These are phyloP conservation scores for Pseudonaja textilis DNA, from an alignment of 2,113 vertebrate genomes.

Conservation along the genomic window DNA sequence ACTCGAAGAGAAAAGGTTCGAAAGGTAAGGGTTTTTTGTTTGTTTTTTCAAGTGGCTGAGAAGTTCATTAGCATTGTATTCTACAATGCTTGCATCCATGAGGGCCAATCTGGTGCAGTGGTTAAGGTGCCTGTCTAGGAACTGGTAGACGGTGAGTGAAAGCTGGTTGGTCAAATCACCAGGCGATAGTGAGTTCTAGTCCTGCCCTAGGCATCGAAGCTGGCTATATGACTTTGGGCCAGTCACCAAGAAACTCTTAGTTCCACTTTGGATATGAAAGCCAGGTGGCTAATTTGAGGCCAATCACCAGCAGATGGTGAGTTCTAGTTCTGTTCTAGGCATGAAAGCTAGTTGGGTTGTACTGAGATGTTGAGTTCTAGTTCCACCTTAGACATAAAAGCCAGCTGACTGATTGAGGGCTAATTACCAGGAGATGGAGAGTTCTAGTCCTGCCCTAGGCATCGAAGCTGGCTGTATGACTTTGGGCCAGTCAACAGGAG, in stretches of 20 bases:
- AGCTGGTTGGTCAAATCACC: background rate
- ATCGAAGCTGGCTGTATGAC: no score
- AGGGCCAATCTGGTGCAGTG: background rate
- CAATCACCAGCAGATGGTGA: background rate
- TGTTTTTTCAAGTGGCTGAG: background rate
- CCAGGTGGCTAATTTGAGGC: background rate
- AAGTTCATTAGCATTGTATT: background rate
- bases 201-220: background rate
- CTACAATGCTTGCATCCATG: background rate
- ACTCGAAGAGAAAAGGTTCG: slow-evolving; percentile 61
- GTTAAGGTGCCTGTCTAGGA: background rate
- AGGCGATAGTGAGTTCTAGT: background rate
- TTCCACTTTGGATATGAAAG: rapidly evolving
- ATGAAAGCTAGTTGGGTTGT: no score
- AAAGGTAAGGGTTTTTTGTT: slow-evolving; percentile 69
- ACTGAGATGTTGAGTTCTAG: no score
- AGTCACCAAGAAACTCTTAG: background rate
- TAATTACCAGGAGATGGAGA: no score
- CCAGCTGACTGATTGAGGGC: no score
- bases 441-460: no score
- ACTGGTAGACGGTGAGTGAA: background rate
- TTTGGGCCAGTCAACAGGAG: no score
- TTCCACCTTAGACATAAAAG: no score
- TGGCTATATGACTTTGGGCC: rapidly evolving
- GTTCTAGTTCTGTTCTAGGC: no score